phyloP scores from a whole-genome alignment of 2,113 vertebrate genomes.

The Narcine bancroftii region DNA sequence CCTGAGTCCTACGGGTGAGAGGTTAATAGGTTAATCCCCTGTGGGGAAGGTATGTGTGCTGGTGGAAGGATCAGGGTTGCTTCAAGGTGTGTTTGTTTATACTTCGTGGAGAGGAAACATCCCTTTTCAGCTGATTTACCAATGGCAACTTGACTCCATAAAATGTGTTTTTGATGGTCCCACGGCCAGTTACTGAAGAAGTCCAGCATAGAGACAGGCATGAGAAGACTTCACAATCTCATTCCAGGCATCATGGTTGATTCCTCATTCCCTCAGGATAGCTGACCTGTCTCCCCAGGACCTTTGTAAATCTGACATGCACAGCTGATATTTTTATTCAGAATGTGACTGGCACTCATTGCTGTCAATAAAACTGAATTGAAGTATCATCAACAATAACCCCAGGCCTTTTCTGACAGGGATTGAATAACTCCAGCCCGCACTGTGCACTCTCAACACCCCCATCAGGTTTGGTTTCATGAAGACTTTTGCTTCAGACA shows the following conservation, averaged over 20 bases:
- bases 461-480: neutral
- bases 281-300: neutral
- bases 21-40: conserved; percentile 7
- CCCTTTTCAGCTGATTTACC: neutral
- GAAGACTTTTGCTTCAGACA: neutral
- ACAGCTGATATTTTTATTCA: neutral
- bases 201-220: neutral
- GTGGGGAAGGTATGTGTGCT: neutral
- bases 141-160: neutral
- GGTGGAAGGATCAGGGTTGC: neutral
- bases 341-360: neutral
- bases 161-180: neutral
- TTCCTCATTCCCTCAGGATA: conserved; percentile 1
- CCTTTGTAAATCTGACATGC: conserved; percentile 1
- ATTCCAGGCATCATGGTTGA: neutral
- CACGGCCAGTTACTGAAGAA: neutral
- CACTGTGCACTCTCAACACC: no score
- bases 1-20: no score
- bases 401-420: neutral
- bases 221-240: neutral
- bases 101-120: neutral
- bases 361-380: neutral
- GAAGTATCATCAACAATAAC: neutral
- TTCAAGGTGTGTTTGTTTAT: conserved; percentile 1
- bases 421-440: neutral